These are phyloP conservation scores for Cataglyphis cursor DNA, from an alignment of 2,888 invertebrate species.

Conservation along the genomic window DNA sequence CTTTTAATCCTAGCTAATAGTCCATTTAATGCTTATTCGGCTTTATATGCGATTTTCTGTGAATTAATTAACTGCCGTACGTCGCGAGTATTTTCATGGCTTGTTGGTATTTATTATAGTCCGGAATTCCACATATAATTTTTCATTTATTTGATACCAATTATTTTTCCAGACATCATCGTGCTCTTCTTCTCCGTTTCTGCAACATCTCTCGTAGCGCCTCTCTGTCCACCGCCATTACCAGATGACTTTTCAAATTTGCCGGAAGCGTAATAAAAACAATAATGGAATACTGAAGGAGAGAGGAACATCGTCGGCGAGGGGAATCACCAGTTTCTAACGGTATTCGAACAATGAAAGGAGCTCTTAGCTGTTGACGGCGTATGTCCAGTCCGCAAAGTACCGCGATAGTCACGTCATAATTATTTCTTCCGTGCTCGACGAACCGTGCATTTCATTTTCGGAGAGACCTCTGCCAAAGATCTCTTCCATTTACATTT, in stretches of 20 bases:
- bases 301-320: constrained; percentile 19
- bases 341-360: constrained; percentile 70
- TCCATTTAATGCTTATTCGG: constrained; percentile 12
- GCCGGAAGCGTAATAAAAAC: constrained; percentile 51
- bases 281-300: constrained; percentile 27
- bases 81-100: neutral
- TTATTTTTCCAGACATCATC: neutral
- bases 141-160: neutral
- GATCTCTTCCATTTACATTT: neutral
- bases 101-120: neutral
- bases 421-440: constrained; percentile 62
- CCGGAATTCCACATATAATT: neutral
- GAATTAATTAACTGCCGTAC: neutral
- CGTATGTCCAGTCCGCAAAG: constrained; percentile 43
- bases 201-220: neutral
- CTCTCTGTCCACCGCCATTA: neutral
- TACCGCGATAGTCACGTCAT: constrained; percentile 70
- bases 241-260: constrained; percentile 38
- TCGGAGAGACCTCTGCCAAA: neutral
- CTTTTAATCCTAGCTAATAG: constrained; percentile 22
- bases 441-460: constrained; percentile 61
- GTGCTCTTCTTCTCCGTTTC: neutral
- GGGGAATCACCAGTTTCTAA: constrained; percentile 71
- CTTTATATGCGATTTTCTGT: neutral
- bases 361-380: constrained; percentile 57